These are phyloP conservation scores for Nephrocerus scutellatus DNA, from an alignment of 2,888 invertebrate species.

Conservation along the genomic window DNA sequence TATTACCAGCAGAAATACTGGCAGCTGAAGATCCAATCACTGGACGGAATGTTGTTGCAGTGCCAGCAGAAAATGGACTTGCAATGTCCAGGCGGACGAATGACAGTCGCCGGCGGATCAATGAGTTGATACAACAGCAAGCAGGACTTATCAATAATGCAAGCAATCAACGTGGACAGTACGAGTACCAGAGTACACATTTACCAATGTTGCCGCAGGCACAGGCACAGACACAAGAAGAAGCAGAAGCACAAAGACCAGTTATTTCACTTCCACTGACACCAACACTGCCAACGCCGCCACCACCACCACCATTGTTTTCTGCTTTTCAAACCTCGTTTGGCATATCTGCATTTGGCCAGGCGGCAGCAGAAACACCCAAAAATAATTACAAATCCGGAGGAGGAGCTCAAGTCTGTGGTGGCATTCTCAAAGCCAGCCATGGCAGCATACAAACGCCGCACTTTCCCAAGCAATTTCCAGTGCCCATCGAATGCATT, in stretches of 20 bases:
- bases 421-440: constrained; percentile 58
- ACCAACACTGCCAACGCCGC: constrained; percentile 26
- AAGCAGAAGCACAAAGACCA: constrained; percentile 6
- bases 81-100: not conserved
- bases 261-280: constrained; percentile 11
- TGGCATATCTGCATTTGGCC: constrained; percentile 24
- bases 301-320: constrained; percentile 38
- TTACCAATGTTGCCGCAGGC: not conserved
- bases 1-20: constrained; percentile 26
- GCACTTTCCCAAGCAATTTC: constrained; percentile 73
- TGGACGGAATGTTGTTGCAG: too few species aligned
- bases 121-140: constrained; percentile 12
- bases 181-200: constrained; percentile 1
- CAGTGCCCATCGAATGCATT: constrained; percentile 74
- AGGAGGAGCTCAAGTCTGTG: constrained; percentile 48
- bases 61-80: constrained; percentile 13
- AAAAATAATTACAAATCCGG: constrained; percentile 11
- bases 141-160: not conserved
- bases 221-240: not conserved
- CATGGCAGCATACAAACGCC: constrained; percentile 74
- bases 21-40: too few species aligned
- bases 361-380: constrained; percentile 6
- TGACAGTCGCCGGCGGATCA: too few species aligned
- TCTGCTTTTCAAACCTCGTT: constrained; percentile 27
- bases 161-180: not conserved